These are phyloP conservation scores for Episyrphus balteatus DNA, from an alignment of 1,140 invertebrate genomes.

Conservation along the genomic window DNA sequence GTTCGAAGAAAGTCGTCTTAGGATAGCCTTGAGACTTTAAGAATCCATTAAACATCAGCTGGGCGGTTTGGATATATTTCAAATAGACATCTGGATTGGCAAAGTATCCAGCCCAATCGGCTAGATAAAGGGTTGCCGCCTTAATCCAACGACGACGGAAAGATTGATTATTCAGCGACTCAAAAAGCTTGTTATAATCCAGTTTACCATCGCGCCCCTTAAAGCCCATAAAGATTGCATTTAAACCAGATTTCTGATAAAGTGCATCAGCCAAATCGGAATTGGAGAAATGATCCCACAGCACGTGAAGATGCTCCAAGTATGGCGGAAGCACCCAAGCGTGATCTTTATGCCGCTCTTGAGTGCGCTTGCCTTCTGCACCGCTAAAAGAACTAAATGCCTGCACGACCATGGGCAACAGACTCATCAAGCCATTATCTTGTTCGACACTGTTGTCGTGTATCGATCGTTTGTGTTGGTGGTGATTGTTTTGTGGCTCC, in stretches of 20 bases:
- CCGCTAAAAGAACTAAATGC: constrained; percentile 43
- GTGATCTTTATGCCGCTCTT: constrained; percentile 55
- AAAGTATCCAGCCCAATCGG: constrained; percentile 58
- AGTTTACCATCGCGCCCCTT: constrained; percentile 53
- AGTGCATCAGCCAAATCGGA: constrained; percentile 62
- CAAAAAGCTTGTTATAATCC: constrained; percentile 57
- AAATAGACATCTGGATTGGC: constrained; percentile 63
- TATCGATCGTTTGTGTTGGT: constrained; percentile 13
- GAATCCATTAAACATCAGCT: constrained; percentile 63
- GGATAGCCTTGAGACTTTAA: constrained; percentile 63
- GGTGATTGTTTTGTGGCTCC: constrained; percentile 7
- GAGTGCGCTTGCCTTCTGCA: constrained; percentile 40
- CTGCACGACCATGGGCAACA: constrained; percentile 53
- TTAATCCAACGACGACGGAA: constrained; percentile 68
- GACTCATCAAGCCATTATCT: constrained; percentile 46
- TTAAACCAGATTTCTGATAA: constrained; percentile 59
- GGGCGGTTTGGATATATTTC: constrained; percentile 53
- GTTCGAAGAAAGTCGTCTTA: constrained; percentile 56
- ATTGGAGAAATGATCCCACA: constrained; percentile 68
- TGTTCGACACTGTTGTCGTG: constrained; percentile 19
- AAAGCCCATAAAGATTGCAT: constrained; percentile 49
- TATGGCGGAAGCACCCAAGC: constrained; percentile 60
- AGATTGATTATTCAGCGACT: constrained; percentile 63
- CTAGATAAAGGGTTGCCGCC: constrained; percentile 57
- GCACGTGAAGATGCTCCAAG: constrained; percentile 57